Evolutionary conservation across 2,797 vertebrate species (phyloP).

Genomic region (Arnoldichthys spilopterus): DNA sequence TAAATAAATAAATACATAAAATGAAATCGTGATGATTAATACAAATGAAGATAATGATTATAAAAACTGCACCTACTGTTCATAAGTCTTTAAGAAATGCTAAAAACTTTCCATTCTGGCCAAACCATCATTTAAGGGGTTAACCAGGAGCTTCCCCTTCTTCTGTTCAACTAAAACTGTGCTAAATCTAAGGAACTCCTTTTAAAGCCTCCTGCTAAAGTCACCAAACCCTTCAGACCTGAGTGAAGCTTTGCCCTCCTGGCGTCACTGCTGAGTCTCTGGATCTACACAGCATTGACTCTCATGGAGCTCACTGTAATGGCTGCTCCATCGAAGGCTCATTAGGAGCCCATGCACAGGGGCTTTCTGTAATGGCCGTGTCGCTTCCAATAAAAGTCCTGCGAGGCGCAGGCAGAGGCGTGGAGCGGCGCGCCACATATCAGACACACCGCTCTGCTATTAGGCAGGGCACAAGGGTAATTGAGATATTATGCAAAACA

Average conservation of each 20-base stretch:
- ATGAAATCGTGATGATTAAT: too few species aligned
- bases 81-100: too few species aligned
- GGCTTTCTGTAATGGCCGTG: slow-evolving; percentile 53
- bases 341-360: slow-evolving; percentile 42
- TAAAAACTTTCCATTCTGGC: neutral
- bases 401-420: slow-evolving; percentile 37
- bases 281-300: slow-evolving; percentile 26
- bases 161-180: slow-evolving; percentile 1
- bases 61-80: too few species aligned
- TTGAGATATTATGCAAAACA: slow-evolving; percentile 63
- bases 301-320: slow-evolving; percentile 28
- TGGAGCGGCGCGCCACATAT: slow-evolving; percentile 30
- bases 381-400: slow-evolving; percentile 53
- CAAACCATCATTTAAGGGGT: neutral
- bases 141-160: slow-evolving; percentile 19
- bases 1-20: too few species aligned
- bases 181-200: slow-evolving; percentile 11
- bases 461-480: slow-evolving; percentile 55
- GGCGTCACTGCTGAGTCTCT: slow-evolving; percentile 1
- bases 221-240: neutral
- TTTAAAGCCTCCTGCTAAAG: neutral
- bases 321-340: slow-evolving; percentile 35
- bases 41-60: too few species aligned
- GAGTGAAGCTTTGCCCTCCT: neutral
- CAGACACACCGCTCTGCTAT: slow-evolving; percentile 38